Base-by-base conservation (phyloP, 37 sponge, comb jelly and placozoan genomes). In the Halisarca cf. caerulea region DNA sequence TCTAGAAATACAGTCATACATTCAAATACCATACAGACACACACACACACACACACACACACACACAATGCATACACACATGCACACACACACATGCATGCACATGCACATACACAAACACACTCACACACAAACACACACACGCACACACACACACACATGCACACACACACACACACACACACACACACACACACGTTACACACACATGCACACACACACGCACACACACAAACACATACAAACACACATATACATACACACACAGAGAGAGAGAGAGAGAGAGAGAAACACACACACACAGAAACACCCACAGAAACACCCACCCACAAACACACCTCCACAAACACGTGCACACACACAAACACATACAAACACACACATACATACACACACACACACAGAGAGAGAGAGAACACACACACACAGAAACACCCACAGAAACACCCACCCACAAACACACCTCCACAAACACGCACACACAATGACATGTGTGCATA, bases 381-480 rank as follows among this genome's bases (percentile, higher is more conserved):
- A 47, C 51, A n/a, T n/a, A n/a, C n/a, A n/a, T n/a, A n/a, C 51
- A 47, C 51, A 14, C 51, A 47, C 51, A 47, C 11, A 11, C 51
- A 47, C 51, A 47, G n/a, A n/a, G n/a, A n/a, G n/a, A n/a, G n/a
- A n/a, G n/a, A n/a, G n/a, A n/a, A n/a, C n/a, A n/a, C n/a, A n/a
- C n/a, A n/a, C n/a, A n/a, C n/a, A n/a, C n/a, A n/a, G n/a, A n/a
- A n/a, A n/a, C n/a, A n/a, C n/a, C n/a, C n/a, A n/a, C n/a, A n/a
- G n/a, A n/a, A n/a, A n/a, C n/a, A n/a, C n/a, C n/a, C n/a, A n/a
- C n/a, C n/a, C 64, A 61, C 64, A 61, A 7, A 15, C 64, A 79
- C 80, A 79, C 80, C 5, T 57, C 42, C 80, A 79, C 80, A 79
- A 8, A 79, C n/a, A n/a, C n/a, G n/a, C n/a, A n/a, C n/a, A n/a